A percentile compares a stretch with the other conserved stretches of the same genome.
Conservation (phyloP, 30 jellyfish, hydroid and myxozoan genomes). For the Nemopilema nomurai region DNA sequence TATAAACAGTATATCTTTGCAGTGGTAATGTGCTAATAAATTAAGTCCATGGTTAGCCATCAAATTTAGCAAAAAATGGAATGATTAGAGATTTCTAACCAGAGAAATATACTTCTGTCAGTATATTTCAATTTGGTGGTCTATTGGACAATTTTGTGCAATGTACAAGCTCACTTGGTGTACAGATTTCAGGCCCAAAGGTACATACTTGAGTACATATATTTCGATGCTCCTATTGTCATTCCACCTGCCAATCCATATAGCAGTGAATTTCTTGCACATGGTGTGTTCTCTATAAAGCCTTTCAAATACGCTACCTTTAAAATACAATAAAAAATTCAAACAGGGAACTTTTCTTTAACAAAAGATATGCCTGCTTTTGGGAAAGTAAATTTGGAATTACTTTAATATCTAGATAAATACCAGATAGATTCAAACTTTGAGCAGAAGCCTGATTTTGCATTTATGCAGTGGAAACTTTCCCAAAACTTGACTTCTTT, state of each 20-base stretch:
- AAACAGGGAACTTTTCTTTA: too few relatives aligned
- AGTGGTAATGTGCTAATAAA: neutral
- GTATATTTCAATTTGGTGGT: neutral
- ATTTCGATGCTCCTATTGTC: constrained; percentile 44
- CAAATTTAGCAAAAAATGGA: too few relatives aligned
- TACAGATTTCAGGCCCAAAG: neutral
- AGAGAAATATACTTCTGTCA: too few relatives aligned
- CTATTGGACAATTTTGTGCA: neutral
- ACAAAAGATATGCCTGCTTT: neutral
- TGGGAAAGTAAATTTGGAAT: neutral
- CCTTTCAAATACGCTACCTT: constrained; percentile 2
- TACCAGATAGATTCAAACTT: too few relatives aligned
- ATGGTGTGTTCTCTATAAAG: constrained; percentile 69
- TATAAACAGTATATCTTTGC: neutral
- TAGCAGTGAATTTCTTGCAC: constrained; percentile 72
- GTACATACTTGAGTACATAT: constrained; percentile 63
- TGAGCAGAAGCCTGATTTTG: too few relatives aligned
- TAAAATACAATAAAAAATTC: too few relatives aligned
- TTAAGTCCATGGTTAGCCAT: too few relatives aligned
- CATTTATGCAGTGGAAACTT: too few relatives aligned
- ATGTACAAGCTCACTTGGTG: neutral
- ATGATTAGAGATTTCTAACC: too few relatives aligned
- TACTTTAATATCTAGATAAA: too few relatives aligned
- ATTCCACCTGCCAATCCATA: constrained; percentile 67
- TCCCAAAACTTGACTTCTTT: too few relatives aligned